Conservation (phyloP, 2,113 vertebrate genomes). For the Boulengeromyrus knoepffleri region DNA sequence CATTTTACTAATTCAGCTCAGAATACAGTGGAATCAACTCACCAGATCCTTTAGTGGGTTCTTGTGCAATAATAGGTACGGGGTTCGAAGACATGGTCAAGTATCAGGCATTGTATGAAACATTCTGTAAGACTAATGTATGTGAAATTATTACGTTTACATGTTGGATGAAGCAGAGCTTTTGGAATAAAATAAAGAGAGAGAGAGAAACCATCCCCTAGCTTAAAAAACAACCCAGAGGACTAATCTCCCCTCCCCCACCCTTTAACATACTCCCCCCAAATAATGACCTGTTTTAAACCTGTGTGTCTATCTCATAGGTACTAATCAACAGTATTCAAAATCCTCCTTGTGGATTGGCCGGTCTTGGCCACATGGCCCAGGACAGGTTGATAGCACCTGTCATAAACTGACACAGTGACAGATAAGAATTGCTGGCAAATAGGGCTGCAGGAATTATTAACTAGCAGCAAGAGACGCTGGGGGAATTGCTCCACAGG, state of each 20-base stretch:
- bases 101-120: slow-evolving; percentile 43
- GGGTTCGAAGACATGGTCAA: slow-evolving; percentile 62
- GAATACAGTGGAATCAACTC: slow-evolving; percentile 50
- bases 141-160: slow-evolving; percentile 52
- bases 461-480: slow-evolving; percentile 62
- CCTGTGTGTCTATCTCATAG: slow-evolving; percentile 61
- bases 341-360: slow-evolving; percentile 57
- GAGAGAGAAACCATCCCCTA: slow-evolving; percentile 50
- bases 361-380: slow-evolving; percentile 51
- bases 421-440: slow-evolving; percentile 84
- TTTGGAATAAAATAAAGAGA: slow-evolving; percentile 55
- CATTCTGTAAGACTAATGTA: slow-evolving; percentile 37
- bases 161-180: slow-evolving; percentile 44
- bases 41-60: slow-evolving; percentile 60
- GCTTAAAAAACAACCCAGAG: slow-evolving; percentile 50
- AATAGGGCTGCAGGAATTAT: slow-evolving; percentile 86
- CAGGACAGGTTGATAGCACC: slow-evolving; percentile 65
- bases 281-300: slow-evolving; percentile 66
- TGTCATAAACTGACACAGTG: slow-evolving; percentile 92
- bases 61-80: slow-evolving; percentile 48
- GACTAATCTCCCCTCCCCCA: slow-evolving; percentile 42
- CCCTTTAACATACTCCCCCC: slow-evolving; percentile 3
- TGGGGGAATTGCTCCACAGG: slow-evolving; percentile 57
- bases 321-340: slow-evolving; percentile 64
- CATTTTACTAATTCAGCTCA: not conserved